phyloP scores from a whole-genome alignment of 2,113 vertebrate genomes.

The Sus scrofa region DNA sequence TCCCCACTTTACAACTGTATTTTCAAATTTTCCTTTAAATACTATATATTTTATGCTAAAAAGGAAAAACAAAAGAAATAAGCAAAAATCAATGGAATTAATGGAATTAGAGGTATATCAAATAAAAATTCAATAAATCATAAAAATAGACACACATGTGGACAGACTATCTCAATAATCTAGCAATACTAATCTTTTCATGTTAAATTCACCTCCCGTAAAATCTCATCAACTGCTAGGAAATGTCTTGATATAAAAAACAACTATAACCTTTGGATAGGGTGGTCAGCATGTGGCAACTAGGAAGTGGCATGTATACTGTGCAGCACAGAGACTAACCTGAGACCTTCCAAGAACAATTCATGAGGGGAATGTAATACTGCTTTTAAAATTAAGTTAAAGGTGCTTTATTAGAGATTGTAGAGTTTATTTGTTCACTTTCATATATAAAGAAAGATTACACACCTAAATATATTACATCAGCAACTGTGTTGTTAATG shows the following conservation, averaged over 20 bases:
- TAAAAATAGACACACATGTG: neutral
- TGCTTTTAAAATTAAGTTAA: neutral
- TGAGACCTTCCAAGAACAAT: neutral
- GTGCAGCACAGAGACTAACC: neutral
- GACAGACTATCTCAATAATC: neutral
- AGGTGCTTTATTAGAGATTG: neutral
- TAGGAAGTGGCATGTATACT: neutral
- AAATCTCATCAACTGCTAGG: neutral
- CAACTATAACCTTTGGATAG: neutral
- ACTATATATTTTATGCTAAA: neutral
- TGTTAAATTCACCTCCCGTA: neutral
- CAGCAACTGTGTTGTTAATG: neutral
- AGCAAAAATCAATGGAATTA: neutral
- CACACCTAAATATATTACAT: neutral
- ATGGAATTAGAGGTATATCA: neutral
- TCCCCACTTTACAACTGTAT: neutral
- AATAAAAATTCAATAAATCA: neutral
- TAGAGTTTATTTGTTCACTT: neutral
- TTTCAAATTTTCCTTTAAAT: neutral
- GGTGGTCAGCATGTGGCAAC: neutral
- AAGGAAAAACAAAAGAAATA: conserved; percentile 6
- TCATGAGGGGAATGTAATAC: neutral
- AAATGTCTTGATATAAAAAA: neutral
- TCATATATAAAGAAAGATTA: neutral
- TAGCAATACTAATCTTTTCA: neutral